A percentile compares a stretch with the other conserved stretches of the same genome.
Evolutionary conservation across 2,113 vertebrate species (phyloP).

Genomic region (Tragelaphus strepsiceros): DNA sequence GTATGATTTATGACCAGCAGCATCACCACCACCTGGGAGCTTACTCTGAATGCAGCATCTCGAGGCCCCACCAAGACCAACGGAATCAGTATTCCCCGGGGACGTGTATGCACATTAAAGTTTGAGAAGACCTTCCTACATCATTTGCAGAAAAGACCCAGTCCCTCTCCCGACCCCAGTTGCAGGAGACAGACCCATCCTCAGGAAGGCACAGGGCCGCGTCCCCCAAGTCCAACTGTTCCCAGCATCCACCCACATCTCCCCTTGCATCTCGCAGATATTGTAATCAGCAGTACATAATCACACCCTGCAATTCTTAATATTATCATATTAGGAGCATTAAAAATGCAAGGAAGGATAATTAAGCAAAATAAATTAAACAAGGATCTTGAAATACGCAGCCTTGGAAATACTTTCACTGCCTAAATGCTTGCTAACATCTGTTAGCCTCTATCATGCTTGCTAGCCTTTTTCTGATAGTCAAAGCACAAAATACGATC

Average conservation of each 20-base stretch:
- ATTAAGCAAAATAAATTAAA: conserved; percentile 64
- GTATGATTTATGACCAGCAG: neutral
- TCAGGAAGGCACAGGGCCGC: accelerated
- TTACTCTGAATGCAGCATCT: neutral
- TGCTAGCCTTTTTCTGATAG: neutral
- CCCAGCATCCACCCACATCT: accelerated
- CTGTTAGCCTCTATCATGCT: neutral
- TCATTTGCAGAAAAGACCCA: neutral
- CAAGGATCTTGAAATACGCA: conserved; percentile 47
- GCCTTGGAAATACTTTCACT: neutral
- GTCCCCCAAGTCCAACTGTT: neutral
- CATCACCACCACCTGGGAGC: accelerated
- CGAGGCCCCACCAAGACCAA: neutral
- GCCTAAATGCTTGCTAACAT: neutral
- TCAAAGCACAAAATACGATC: neutral
- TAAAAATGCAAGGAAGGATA: conserved; percentile 69
- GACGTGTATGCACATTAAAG: accelerated
- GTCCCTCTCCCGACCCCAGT: neutral
- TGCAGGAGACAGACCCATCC: neutral
- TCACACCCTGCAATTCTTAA: neutral
- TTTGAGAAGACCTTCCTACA: neutral
- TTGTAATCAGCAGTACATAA: neutral
- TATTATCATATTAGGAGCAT: conserved; percentile 23
- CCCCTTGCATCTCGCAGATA: neutral
- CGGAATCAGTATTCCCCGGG: neutral